phyloP scores from a whole-genome alignment of 2,888 invertebrate species.

The Leptinotarsa tumamoca region DNA sequence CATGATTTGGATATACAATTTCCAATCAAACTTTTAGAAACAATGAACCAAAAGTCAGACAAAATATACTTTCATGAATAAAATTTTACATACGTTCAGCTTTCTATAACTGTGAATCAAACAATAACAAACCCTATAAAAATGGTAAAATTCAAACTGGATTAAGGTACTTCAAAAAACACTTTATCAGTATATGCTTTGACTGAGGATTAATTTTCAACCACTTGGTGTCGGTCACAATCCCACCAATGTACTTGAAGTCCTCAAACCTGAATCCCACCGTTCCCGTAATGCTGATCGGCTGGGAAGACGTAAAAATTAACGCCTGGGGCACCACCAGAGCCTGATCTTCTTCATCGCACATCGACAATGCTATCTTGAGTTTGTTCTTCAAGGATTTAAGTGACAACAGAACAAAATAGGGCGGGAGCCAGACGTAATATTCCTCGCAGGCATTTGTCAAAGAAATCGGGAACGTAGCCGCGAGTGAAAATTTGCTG shows the following conservation, averaged over 20 bases:
- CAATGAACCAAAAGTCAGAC: too few relatives aligned
- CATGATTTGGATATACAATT: too few relatives aligned
- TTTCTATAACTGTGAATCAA: too few relatives aligned
- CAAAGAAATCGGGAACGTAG: neutral
- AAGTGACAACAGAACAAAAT: neutral
- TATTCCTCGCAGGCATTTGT: neutral
- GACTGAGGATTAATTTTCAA: neutral
- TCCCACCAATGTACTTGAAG: neutral
- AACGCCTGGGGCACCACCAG: neutral
- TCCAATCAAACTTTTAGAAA: too few relatives aligned
- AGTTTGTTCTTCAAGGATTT: neutral
- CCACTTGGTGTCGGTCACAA: neutral
- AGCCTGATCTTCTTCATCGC: neutral
- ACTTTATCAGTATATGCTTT: neutral
- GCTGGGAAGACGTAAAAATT: neutral
- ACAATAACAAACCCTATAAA: too few relatives aligned
- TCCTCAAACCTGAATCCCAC: neutral
- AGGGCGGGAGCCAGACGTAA: neutral
- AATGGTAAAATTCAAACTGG: too few relatives aligned
- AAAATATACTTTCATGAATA: too few relatives aligned
- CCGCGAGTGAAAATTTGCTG: neutral
- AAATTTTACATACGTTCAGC: too few relatives aligned
- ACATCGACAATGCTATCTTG: neutral
- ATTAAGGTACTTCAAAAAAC: neutral
- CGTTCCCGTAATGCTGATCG: neutral